phyloP scores from a whole-genome alignment of 2,888 invertebrate species.

The Achlya flavicornis region DNA sequence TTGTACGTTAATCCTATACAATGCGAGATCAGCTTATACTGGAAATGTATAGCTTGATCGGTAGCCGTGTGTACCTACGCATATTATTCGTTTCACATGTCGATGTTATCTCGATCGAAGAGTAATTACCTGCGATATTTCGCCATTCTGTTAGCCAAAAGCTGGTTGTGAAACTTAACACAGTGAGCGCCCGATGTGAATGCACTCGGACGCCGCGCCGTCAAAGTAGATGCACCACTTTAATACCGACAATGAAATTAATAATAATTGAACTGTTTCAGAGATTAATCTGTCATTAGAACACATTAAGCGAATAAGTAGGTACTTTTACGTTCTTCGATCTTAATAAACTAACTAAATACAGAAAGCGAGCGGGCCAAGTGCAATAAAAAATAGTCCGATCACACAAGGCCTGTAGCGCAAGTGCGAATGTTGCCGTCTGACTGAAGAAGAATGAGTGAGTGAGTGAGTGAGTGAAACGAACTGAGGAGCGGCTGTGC shows the following conservation, averaged over 20 bases:
- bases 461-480: slow-evolving; percentile 57
- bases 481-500: slow-evolving; percentile 40
- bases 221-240: slow-evolving; percentile 1
- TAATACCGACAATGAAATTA: background rate
- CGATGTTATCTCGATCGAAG: background rate
- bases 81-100: background rate
- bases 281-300: slow-evolving; percentile 16
- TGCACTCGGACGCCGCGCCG: slow-evolving; percentile 10
- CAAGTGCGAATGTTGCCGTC: slow-evolving; percentile 80
- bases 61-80: too few species aligned
- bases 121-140: slow-evolving; percentile 70
- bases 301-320: slow-evolving; percentile 20
- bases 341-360: slow-evolving; percentile 7
- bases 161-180: slow-evolving; percentile 45
- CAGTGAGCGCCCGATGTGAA: slow-evolving; percentile 35
- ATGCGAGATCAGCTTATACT: too few species aligned
- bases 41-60: too few species aligned
- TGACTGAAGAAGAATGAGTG: slow-evolving; percentile 67
- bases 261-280: background rate
- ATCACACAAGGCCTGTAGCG: slow-evolving; percentile 58
- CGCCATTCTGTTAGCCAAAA: slow-evolving; percentile 66
- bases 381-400: slow-evolving; percentile 26
- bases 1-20: too few species aligned
- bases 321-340: slow-evolving; percentile 17
- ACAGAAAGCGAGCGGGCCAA: slow-evolving; percentile 29